Evolutionary conservation across 2,888 invertebrate genomes (phyloP).

Genomic region (Parochlus steinenii): DNA sequence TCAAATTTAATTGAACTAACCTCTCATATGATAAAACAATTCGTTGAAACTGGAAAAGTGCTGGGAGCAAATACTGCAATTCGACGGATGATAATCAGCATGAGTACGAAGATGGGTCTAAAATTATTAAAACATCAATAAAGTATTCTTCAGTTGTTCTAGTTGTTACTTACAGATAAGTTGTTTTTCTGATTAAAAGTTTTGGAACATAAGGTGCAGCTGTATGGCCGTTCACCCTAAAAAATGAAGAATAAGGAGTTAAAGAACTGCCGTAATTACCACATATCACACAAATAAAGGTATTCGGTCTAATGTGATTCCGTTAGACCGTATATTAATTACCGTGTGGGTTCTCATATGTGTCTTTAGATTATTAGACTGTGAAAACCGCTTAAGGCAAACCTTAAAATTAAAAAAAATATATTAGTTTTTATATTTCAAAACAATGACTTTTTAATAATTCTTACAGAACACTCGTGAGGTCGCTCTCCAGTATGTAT

Average conservation of each 20-base stretch:
- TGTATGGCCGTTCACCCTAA: too few relatives aligned
- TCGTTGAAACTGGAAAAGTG: conserved; percentile 9
- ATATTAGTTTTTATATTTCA: too few relatives aligned
- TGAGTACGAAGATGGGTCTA: neutral
- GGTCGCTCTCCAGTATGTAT: conserved; percentile 9
- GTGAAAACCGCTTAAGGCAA: conserved; percentile 8
- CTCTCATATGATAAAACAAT: conserved; percentile 9
- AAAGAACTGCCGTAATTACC: neutral
- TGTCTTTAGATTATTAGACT: conserved; percentile 11
- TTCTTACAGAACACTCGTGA: conserved; percentile 7
- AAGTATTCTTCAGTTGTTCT: too few relatives aligned
- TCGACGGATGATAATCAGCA: conserved; percentile 10
- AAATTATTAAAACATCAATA: too few relatives aligned
- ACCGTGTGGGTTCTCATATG: neutral
- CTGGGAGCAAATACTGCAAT: conserved; percentile 9
- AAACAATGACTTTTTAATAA: too few relatives aligned
- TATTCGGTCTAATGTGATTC: conserved; percentile 4
- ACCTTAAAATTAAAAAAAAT: conserved; percentile 8
- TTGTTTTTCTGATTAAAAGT: conserved; percentile 11
- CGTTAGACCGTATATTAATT: neutral
- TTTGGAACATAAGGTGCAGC: conserved; percentile 7
- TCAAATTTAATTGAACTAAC: too few relatives aligned
- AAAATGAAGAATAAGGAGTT: neutral
- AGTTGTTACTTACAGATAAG: too few relatives aligned
- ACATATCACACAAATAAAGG: conserved; percentile 2